Percentiles rank a stretch among this genome's conserved stretches.
Conservation (phyloP, 2,888 invertebrate species). For the Rotaria macrura region DNA sequence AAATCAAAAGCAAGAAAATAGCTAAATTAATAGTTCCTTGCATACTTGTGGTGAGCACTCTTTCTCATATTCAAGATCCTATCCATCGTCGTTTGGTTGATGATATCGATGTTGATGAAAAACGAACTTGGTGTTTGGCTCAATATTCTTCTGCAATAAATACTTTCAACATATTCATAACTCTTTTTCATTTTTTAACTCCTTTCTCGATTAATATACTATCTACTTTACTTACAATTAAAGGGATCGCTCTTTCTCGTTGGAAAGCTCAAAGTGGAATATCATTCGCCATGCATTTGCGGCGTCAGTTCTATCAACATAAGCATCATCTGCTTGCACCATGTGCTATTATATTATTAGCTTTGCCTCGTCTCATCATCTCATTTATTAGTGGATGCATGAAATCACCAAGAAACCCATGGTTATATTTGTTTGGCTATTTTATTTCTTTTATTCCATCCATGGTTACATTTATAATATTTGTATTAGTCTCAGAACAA, state of each 20-base stretch:
- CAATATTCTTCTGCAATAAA: not conserved
- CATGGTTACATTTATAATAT: not conserved
- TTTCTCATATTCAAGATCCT: not conserved
- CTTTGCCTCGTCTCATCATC: not conserved
- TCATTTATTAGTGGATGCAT: not conserved
- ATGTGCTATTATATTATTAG: not conserved
- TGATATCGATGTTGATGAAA: not conserved
- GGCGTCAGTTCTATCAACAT: not conserved
- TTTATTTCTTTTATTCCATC: not conserved
- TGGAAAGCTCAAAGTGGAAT: not conserved
- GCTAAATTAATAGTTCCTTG: no score
- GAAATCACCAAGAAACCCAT: not conserved
- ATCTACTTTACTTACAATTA: no score
- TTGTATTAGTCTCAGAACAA: no score
- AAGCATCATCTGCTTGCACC: not conserved
- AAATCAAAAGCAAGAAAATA: no score
- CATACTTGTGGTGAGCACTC: no score
- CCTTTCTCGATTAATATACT: not conserved
- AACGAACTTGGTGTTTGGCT: not conserved
- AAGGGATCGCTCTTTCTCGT: not conserved
- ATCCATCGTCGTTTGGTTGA: not conserved
- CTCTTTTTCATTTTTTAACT: not conserved
- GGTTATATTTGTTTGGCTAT: not conserved
- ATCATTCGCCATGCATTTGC: not conserved
- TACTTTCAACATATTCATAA: not conserved